Conservation (phyloP, 2,797 vertebrate genomes). For the Anas georgica region DNA sequence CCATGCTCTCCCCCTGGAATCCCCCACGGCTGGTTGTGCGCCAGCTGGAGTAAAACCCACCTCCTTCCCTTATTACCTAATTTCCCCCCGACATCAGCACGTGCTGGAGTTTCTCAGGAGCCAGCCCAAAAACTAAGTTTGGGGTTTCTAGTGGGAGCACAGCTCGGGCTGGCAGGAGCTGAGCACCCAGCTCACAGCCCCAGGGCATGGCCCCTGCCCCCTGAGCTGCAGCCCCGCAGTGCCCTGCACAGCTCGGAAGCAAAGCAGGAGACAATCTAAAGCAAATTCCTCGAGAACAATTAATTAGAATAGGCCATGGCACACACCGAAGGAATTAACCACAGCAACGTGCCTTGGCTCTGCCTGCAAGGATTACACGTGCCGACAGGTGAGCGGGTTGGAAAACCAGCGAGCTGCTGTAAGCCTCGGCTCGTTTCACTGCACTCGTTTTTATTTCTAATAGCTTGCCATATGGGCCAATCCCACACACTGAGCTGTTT, state of each 20-base stretch:
- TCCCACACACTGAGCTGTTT: neutral
- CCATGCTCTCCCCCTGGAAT: neutral
- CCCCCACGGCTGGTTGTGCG: neutral
- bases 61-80: neutral
- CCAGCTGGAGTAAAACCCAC: neutral
- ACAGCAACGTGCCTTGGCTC: neutral
- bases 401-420: neutral
- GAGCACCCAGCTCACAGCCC: too few relatives aligned
- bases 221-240: too few relatives aligned
- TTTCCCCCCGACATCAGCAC: neutral
- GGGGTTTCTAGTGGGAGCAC: neutral
- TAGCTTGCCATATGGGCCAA: neutral
- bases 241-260: neutral
- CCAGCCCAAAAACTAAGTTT: too few relatives aligned
- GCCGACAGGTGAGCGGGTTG: neutral
- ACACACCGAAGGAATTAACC: neutral
- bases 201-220: too few relatives aligned
- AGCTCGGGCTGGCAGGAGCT: accelerated
- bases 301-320: neutral
- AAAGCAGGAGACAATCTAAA: neutral
- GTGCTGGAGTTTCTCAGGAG: neutral
- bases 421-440: neutral
- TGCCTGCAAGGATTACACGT: neutral
- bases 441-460: neutral
- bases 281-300: neutral